A percentile compares a stretch with the other conserved stretches of the same genome.
Conservation (phyloP, 2,797 vertebrate species). For the Bufotes viridis region DNA sequence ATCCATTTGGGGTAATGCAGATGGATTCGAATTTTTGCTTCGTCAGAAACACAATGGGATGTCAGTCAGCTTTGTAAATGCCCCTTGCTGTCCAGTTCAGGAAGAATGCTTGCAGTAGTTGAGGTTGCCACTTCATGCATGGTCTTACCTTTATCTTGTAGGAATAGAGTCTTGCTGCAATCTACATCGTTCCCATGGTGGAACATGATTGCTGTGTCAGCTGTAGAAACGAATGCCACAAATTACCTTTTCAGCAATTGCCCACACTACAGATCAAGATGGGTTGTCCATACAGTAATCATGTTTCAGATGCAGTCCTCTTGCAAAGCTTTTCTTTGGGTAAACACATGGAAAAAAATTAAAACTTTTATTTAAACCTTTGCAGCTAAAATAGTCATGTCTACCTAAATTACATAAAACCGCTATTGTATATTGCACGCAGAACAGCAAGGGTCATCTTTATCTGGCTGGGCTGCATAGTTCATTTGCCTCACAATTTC, state of each 20-base stretch:
- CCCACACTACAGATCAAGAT: conserved; percentile 1
- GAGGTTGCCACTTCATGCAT: neutral
- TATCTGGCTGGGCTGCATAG: conserved; percentile 97
- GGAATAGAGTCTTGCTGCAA: neutral
- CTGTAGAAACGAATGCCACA: conserved; percentile 22
- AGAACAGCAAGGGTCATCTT: conserved; percentile 98
- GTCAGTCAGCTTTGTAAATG: neutral
- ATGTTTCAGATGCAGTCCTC: conserved; percentile 60
- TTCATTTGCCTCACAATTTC: conserved; percentile 99
- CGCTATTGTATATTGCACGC: conserved; percentile 99
- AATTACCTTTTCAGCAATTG: neutral
- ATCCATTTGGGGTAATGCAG: neutral
- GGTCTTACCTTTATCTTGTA: neutral
- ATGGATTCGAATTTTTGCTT: neutral
- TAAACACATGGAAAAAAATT: conserved; percentile 42
- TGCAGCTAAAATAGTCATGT: conserved; percentile 57
- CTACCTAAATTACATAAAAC: conserved; percentile 55
- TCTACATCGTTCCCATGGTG: neutral
- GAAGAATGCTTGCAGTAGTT: conserved; percentile 10
- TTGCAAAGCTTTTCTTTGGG: conserved; percentile 70
- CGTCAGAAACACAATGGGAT: conserved; percentile 30
- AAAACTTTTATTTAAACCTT: conserved; percentile 41
- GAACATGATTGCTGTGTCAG: conserved; percentile 1
- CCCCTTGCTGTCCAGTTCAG: neutral
- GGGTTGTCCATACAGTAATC: neutral